A percentile compares a stretch with the other conserved stretches of the same genome.
These are phyloP conservation scores for Arrhopalites spinosus DNA, from an alignment of 2,888 invertebrate genomes.

Conservation along the genomic window DNA sequence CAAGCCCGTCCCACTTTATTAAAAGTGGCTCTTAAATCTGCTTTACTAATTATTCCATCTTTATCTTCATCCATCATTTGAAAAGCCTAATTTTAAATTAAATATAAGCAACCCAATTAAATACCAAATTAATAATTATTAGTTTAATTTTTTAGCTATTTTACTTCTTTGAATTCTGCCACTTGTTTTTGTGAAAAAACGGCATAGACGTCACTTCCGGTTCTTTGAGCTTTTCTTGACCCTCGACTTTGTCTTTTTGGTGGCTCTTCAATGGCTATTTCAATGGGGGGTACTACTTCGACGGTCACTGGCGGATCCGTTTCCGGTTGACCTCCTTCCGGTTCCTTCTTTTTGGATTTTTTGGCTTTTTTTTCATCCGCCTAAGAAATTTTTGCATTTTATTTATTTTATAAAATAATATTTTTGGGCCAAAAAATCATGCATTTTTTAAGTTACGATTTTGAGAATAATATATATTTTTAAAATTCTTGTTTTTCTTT, in stretches of 20 bases:
- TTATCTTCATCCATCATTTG: constrained; percentile 95
- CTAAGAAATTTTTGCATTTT: too few relatives aligned
- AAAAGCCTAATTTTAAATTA: constrained; percentile 75
- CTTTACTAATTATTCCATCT: constrained; percentile 82
- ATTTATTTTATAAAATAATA: too few relatives aligned
- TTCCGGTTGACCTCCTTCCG: constrained; percentile 58
- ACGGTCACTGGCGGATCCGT: constrained; percentile 58
- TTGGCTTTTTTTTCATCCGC: constrained; percentile 90
- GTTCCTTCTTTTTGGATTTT: constrained; percentile 65
- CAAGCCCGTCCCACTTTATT: constrained; percentile 89
- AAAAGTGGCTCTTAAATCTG: constrained; percentile 87
- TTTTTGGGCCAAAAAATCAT: too few relatives aligned
- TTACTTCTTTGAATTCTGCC: constrained; percentile 92
- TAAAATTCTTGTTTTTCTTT: too few relatives aligned
- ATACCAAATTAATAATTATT: neutral
- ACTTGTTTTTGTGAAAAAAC: constrained; percentile 96
- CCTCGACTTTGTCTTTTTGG: constrained; percentile 79
- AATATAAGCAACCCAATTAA: too few relatives aligned
- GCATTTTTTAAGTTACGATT: too few relatives aligned
- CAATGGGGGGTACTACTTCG: constrained; percentile 70
- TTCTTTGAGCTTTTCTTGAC: constrained; percentile 79
- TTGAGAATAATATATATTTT: too few relatives aligned
- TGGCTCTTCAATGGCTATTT: constrained; percentile 69
- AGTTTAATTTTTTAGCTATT: neutral
- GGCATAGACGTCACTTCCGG: constrained; percentile 94